These are phyloP conservation scores for Ctenicera cuprea DNA, from an alignment of 2,888 invertebrate species.

Conservation along the genomic window DNA sequence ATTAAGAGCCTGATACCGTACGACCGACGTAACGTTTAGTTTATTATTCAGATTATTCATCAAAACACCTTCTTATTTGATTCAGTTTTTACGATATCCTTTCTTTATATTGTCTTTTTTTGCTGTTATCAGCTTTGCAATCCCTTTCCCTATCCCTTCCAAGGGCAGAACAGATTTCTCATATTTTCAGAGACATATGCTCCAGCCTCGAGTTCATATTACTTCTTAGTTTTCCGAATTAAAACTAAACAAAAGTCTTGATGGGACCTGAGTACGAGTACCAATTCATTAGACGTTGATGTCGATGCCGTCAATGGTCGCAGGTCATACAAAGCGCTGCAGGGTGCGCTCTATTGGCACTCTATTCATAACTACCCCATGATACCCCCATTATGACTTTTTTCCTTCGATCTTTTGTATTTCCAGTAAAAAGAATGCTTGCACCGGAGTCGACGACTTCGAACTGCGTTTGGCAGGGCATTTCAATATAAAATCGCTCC, in stretches of 20 bases:
- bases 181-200: slow-evolving; percentile 15
- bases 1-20: no score
- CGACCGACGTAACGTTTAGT: no score
- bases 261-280: slow-evolving; percentile 48
- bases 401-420: slow-evolving; percentile 63
- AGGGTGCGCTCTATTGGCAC: slow-evolving; percentile 67
- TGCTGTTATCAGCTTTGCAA: no score
- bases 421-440: slow-evolving; percentile 51
- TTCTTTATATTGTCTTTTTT: no score
- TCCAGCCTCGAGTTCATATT: background rate
- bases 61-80: no score
- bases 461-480: slow-evolving; percentile 57
- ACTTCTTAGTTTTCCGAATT: slow-evolving; percentile 46
- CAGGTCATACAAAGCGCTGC: slow-evolving; percentile 67
- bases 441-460: slow-evolving; percentile 57
- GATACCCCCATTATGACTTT: slow-evolving; percentile 69
- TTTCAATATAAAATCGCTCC: slow-evolving; percentile 54
- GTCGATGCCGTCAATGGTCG: slow-evolving; percentile 70
- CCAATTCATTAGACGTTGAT: slow-evolving; percentile 56
- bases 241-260: slow-evolving; percentile 53
- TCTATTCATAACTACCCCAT: slow-evolving; percentile 67
- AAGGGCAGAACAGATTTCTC: background rate
- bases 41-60: no score
- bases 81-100: no score
- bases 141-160: no score